A percentile compares a stretch with the other conserved stretches of the same genome.
Evolutionary conservation across 2,113 vertebrate species (phyloP).

Genomic region (Cyanistes caeruleus): DNA sequence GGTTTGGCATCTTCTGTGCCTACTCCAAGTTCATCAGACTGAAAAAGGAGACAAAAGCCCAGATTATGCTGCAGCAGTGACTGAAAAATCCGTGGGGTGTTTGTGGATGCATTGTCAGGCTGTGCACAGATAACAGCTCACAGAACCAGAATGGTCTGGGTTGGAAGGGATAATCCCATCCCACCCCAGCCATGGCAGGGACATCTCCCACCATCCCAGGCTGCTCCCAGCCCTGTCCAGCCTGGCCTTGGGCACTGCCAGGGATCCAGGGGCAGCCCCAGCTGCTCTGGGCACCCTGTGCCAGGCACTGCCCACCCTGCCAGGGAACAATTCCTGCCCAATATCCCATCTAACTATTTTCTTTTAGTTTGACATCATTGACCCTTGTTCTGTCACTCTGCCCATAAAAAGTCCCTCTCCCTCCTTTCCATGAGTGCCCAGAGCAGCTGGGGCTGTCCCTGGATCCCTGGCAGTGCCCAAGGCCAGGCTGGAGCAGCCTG

Average conservation of each 20-base stretch:
- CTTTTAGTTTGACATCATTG: background rate
- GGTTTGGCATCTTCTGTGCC: background rate
- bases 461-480: background rate
- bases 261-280: background rate
- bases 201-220: background rate
- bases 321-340: background rate
- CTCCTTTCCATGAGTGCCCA: background rate
- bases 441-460: background rate
- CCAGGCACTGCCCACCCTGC: background rate
- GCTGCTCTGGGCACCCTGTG: background rate
- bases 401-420: background rate
- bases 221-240: accelerated
- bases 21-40: background rate
- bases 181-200: background rate
- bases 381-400: background rate
- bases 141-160: background rate
- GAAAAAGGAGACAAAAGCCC: background rate
- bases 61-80: background rate
- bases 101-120: background rate
- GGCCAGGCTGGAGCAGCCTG: background rate
- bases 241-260: background rate
- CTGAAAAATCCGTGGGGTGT: background rate
- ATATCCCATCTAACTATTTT: accelerated
- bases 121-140: background rate
- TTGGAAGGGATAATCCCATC: background rate